These are phyloP conservation scores for Numenius arquata DNA, from an alignment of 2,113 vertebrate species.

Conservation along the genomic window DNA sequence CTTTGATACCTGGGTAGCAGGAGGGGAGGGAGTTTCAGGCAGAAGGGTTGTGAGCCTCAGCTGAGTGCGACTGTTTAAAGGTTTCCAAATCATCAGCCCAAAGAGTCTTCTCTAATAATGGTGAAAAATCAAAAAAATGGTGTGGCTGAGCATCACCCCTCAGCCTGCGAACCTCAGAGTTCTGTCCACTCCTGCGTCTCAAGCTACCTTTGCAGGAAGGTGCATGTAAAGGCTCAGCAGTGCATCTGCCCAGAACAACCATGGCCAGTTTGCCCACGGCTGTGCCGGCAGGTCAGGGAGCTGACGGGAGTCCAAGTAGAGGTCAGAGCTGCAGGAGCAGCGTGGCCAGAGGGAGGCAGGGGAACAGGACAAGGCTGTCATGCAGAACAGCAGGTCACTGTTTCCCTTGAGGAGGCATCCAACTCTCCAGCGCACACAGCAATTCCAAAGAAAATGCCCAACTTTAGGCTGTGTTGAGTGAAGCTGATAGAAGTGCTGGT, in stretches of 20 bases:
- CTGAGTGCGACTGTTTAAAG: background rate
- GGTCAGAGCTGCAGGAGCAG: background rate
- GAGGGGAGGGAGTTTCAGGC: background rate
- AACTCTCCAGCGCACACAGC: accelerated
- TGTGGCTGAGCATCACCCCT: background rate
- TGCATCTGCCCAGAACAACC: background rate
- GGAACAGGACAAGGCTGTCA: background rate
- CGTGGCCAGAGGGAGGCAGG: background rate
- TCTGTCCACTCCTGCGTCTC: background rate
- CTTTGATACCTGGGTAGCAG: background rate
- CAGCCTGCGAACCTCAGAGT: background rate
- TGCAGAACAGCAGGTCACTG: background rate
- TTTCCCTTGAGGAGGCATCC: background rate
- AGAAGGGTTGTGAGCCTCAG: background rate
- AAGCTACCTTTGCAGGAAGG: background rate
- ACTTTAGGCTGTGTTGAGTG: background rate
- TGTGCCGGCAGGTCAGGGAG: background rate
- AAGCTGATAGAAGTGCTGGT: background rate
- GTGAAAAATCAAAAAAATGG: background rate
- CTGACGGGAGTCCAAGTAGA: background rate
- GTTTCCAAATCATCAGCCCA: background rate
- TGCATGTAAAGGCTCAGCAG: background rate
- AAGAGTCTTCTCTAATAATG: background rate
- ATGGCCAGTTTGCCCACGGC: background rate
- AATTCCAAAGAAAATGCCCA: background rate